Evolutionary conservation across 2,888 invertebrate genomes (phyloP), one percentile per base, ranked within the genome.

Genomic region (Meandrusa payeni): DNA sequence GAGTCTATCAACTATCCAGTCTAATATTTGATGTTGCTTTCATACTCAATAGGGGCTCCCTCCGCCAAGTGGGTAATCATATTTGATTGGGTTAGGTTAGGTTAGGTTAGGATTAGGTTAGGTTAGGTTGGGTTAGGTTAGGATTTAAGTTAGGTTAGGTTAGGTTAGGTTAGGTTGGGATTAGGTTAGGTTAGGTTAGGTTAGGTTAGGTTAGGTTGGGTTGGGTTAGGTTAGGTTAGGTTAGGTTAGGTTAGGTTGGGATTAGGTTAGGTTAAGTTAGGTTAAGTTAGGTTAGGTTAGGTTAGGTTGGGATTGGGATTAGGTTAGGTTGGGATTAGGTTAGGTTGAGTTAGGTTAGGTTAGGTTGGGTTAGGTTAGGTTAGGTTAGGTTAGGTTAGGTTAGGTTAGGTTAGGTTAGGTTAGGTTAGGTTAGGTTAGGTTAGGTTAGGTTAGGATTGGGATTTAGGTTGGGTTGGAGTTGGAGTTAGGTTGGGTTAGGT

Each of bases 141-240:
- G 44, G 54, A 51, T 52, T 54, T 50, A 52, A 50, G 31, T 47
- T 50, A 50, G 47, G 47, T 54, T 48, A 47, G 50, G 57, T 50
- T 45, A 48, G 49, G 46, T 46, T 46, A 44, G 41, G 46, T 48
- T 50, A 48, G 50, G 51, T 50, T 46, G 15, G 15, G 15, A 4
- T 15, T 15, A 15, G 15, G 15, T 15, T 15, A 15, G 15, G 15
- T 15, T 15, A 15, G 15, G 15, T 15, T 15, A 15, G n/a, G 15
- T 15, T 15, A 15, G 15, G 15, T 15, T 15, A 15, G 15, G 15
- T 15, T 15, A 15, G 15, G 4, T 15, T 3, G 2, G 4, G 15
- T n/a, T n/a, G 15, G 15, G 15, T 15, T 15, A 15, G 15, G 15
- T 15, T 15, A 15, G 15, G 15, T 15, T 15, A 15, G 15, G 15